Evolutionary conservation across 2,888 invertebrate species (phyloP).

Genomic region (Apamea anceps): DNA sequence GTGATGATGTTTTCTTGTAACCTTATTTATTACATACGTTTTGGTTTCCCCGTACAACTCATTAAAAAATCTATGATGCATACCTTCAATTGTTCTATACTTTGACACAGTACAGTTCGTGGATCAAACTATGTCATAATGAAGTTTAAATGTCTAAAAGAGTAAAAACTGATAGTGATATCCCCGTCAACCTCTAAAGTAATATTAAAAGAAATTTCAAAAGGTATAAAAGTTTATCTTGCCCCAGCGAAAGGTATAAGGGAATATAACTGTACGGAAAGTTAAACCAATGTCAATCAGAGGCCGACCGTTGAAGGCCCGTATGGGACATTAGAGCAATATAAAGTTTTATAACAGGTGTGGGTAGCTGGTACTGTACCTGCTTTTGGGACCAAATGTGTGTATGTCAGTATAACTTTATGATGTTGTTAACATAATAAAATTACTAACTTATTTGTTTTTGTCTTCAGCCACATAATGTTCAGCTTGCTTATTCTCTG

Average conservation of each 20-base stretch:
- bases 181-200: slow-evolving; percentile 32
- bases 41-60: too few relatives aligned
- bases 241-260: slow-evolving; percentile 44
- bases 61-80: too few relatives aligned
- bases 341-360: not conserved
- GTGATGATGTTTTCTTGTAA: too few relatives aligned
- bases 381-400: too few relatives aligned
- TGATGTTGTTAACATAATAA: too few relatives aligned
- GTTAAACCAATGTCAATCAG: slow-evolving; percentile 63
- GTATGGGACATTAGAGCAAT: not conserved
- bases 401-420: too few relatives aligned
- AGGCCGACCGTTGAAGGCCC: not conserved
- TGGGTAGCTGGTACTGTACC: not conserved
- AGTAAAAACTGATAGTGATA: slow-evolving; percentile 39
- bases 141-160: slow-evolving; percentile 6
- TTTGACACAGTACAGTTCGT: not conserved
- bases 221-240: slow-evolving; percentile 46
- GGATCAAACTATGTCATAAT: not conserved
- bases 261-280: slow-evolving; percentile 53
- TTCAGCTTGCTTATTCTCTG: too few relatives aligned
- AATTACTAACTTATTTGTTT: not conserved
- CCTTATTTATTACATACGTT: too few relatives aligned
- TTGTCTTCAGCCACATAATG: too few relatives aligned
- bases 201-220: slow-evolving; percentile 45
- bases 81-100: too few relatives aligned